Evolutionary conservation across 2,113 vertebrate genomes (phyloP).

Genomic region (Pseudopipra pipra): DNA sequence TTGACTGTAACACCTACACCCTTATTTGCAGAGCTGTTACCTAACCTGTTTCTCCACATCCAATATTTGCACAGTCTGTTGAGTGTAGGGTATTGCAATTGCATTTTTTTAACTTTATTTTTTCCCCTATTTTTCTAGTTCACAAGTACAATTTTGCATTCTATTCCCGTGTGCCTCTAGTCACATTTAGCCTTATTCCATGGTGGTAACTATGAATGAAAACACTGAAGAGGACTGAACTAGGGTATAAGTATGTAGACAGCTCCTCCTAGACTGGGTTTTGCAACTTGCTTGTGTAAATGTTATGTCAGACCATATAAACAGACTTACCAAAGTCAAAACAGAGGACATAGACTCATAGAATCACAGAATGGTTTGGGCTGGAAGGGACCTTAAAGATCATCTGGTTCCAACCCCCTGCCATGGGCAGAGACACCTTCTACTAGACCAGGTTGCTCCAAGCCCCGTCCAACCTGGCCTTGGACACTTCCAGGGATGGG

Average conservation of each 20-base stretch:
- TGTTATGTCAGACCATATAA: not conserved
- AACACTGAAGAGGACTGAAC: not conserved
- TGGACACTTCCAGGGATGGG: not conserved
- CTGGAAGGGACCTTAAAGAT: not conserved
- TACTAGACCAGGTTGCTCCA: not conserved
- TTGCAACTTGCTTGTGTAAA: not conserved
- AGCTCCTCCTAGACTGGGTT: not conserved
- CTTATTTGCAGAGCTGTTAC: constrained; percentile 37
- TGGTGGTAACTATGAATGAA: not conserved
- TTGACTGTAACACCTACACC: constrained; percentile 39
- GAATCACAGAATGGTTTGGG: not conserved
- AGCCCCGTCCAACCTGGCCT: not conserved
- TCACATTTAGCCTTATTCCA: not conserved
- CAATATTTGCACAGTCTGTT: not conserved
- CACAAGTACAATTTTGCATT: not conserved
- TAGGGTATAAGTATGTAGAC: not conserved
- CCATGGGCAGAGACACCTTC: not conserved
- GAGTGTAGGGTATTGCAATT: not conserved
- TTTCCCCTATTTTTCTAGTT: not conserved
- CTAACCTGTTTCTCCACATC: constrained; percentile 26
- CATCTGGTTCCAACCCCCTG: too few species aligned
- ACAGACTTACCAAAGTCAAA: not conserved
- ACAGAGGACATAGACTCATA: not conserved
- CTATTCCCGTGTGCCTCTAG: not conserved
- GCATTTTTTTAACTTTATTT: not conserved